These are phyloP conservation scores for Limnephilus rhombicus DNA, from an alignment of 2,888 invertebrate genomes.

Conservation along the genomic window DNA sequence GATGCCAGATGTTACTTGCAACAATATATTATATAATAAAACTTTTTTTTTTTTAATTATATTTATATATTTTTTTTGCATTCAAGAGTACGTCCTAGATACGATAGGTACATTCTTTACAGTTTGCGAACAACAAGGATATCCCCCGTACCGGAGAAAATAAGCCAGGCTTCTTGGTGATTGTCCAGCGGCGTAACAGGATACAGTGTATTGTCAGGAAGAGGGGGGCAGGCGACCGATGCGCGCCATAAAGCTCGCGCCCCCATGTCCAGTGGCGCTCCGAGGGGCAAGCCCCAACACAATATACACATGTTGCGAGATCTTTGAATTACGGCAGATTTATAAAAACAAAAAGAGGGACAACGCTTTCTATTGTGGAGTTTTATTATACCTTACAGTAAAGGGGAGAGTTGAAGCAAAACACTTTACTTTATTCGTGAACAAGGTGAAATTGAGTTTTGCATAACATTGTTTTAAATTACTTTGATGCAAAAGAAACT, in stretches of 20 bases:
- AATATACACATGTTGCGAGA: conserved; percentile 62
- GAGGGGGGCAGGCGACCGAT: conserved; percentile 56
- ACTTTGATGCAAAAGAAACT: background rate
- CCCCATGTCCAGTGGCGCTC: conserved; percentile 51
- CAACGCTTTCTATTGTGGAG: conserved; percentile 30
- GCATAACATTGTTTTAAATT: background rate
- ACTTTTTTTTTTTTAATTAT: too few species aligned
- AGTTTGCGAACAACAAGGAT: background rate
- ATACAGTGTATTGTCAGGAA: conserved; percentile 31
- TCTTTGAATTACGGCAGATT: conserved; percentile 65
- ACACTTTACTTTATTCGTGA: background rate
- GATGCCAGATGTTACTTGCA: too few species aligned
- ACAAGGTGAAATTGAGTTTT: background rate
- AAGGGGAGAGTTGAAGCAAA: background rate
- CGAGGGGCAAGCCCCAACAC: conserved; percentile 49
- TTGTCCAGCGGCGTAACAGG: conserved; percentile 44
- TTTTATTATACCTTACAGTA: conserved; percentile 52
- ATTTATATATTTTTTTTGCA: background rate
- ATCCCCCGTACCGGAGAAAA: background rate
- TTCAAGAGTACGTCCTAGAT: background rate
- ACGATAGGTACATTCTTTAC: background rate
- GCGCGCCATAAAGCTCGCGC: conserved; percentile 63
- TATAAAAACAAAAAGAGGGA: conserved; percentile 58
- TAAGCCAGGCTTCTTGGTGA: conserved; percentile 28
- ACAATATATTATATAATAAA: too few species aligned